Conservation (phyloP, 2,888 invertebrate genomes). For the Eretmocerus hayati region DNA sequence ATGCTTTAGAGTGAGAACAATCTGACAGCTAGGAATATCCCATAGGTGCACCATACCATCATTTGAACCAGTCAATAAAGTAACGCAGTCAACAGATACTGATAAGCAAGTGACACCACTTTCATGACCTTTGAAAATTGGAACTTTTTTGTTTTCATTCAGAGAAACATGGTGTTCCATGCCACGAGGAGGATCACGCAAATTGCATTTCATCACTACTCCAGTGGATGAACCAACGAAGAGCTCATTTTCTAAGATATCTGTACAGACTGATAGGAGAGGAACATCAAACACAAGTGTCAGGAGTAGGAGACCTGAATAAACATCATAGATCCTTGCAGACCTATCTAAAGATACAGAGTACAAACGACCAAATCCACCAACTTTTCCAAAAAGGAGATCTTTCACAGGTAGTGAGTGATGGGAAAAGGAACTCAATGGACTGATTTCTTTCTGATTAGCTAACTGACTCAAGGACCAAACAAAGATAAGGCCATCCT, state of each 20-base stretch:
- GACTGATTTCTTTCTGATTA: slow-evolving; percentile 41
- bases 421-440: slow-evolving; percentile 66
- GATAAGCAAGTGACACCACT: slow-evolving; percentile 64
- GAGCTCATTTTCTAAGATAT: slow-evolving; percentile 62
- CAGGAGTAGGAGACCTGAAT: slow-evolving; percentile 61
- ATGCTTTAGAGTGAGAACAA: slow-evolving; percentile 62
- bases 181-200: slow-evolving; percentile 62
- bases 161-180: slow-evolving; percentile 56
- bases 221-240: slow-evolving; percentile 72
- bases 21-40: slow-evolving; percentile 72
- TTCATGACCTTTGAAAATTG: slow-evolving; percentile 62
- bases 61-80: slow-evolving; percentile 68
- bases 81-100: slow-evolving; percentile 63
- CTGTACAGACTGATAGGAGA: slow-evolving; percentile 62
- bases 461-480: slow-evolving; percentile 64
- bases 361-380: slow-evolving; percentile 62
- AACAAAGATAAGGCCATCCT: slow-evolving; percentile 76
- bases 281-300: slow-evolving; percentile 67
- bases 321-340: slow-evolving; percentile 72
- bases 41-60: slow-evolving; percentile 72
- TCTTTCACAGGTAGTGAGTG: slow-evolving; percentile 77
- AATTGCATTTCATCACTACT: slow-evolving; percentile 59
- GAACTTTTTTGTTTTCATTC: slow-evolving; percentile 34
- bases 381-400: slow-evolving; percentile 65
- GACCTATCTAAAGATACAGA: slow-evolving; percentile 78